phyloP scores from a whole-genome alignment of 2,113 vertebrate genomes.

The Chloroceryle aenea region DNA sequence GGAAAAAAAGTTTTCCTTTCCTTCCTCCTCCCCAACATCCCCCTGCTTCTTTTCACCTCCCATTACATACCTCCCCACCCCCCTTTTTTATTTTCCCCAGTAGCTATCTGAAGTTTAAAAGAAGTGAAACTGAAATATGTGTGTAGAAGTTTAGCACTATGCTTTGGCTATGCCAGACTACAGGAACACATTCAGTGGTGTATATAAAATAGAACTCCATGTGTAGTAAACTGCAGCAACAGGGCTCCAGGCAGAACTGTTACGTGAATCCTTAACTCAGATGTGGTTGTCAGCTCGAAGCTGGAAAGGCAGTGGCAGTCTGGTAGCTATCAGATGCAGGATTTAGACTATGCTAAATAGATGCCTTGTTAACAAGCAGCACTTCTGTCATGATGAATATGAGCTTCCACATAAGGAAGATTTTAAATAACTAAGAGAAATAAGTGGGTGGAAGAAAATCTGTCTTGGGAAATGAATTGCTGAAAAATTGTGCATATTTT shows the following conservation, averaged over 20 bases:
- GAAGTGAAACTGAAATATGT: background rate
- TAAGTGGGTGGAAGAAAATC: constrained; percentile 46
- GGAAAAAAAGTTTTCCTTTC: background rate
- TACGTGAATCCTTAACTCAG: background rate
- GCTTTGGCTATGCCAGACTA: background rate
- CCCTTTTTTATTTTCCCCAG: background rate
- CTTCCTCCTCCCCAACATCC: background rate
- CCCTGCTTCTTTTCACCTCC: background rate
- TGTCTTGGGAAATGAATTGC: constrained; percentile 17
- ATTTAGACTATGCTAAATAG: background rate
- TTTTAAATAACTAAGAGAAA: constrained; percentile 32
- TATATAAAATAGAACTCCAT: background rate
- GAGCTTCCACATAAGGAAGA: background rate
- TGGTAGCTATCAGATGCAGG: background rate
- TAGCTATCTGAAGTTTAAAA: background rate
- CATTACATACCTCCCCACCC: too few species aligned
- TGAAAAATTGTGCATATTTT: background rate
- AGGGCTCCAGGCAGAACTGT: background rate
- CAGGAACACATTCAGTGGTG: background rate
- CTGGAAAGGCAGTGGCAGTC: background rate
- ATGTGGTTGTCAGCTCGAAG: background rate
- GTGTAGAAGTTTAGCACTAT: background rate
- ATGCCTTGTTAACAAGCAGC: background rate
- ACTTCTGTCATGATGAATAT: background rate
- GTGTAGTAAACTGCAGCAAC: background rate